Conservation (phyloP, 2,888 invertebrate genomes). For the Conops quadrifasciatus region DNA sequence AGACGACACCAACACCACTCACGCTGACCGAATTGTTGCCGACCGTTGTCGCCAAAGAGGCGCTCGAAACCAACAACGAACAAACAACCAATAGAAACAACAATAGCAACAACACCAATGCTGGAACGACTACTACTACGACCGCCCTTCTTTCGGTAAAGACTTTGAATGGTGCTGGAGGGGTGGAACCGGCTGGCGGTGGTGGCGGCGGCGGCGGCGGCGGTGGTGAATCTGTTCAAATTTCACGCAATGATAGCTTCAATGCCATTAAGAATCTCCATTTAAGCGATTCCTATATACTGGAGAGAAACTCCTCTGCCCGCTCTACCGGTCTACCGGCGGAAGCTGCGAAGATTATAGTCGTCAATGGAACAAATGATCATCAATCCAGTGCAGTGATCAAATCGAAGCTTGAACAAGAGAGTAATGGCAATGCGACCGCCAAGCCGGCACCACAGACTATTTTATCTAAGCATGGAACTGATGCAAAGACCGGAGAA, state of each 20-base stretch:
- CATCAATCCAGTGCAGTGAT: constrained; percentile 5
- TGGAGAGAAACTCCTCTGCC: constrained; percentile 55
- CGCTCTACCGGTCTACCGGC: constrained; percentile 48
- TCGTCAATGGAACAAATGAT: constrained; percentile 13
- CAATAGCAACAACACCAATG: constrained; percentile 31
- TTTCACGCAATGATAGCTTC: constrained; percentile 61
- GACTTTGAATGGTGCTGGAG: constrained; percentile 49
- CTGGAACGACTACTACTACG: background rate
- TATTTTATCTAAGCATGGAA: constrained; percentile 51
- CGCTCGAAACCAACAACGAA: constrained; percentile 21
- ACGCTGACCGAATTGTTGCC: constrained; percentile 54
- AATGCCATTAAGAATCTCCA: constrained; percentile 53
- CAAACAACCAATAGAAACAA: constrained; percentile 30
- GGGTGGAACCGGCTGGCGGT: constrained; percentile 34
- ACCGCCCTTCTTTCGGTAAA: constrained; percentile 56
- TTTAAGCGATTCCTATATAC: constrained; percentile 50
- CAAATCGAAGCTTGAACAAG: background rate
- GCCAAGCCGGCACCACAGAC: constrained; percentile 62
- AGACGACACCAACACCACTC: constrained; percentile 53
- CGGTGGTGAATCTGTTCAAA: constrained; percentile 32
- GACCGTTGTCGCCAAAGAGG: background rate
- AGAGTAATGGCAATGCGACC: constrained; percentile 27
- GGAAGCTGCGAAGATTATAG: background rate
- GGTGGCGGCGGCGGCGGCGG: background rate
- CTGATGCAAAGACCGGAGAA: constrained; percentile 62